These are phyloP conservation scores for Papilio xuthus DNA, from an alignment of 1,140 invertebrate genomes.

Conservation along the genomic window DNA sequence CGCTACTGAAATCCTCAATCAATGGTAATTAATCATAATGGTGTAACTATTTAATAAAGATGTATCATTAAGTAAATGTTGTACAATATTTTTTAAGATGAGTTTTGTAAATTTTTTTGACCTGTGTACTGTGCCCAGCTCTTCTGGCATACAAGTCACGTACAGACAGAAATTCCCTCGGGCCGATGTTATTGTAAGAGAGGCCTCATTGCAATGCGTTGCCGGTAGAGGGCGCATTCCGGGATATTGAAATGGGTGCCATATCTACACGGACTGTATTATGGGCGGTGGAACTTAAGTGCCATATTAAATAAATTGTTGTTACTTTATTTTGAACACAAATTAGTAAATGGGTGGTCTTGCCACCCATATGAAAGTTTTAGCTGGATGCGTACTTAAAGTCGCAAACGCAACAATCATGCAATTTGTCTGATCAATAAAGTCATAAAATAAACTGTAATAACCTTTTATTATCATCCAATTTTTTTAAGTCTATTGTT, in stretches of 20 bases:
- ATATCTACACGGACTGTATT: conserved; percentile 17
- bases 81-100: no score
- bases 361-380: not conserved
- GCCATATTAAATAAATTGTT: conserved; percentile 29
- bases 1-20: not conserved
- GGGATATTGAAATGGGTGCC: conserved; percentile 52
- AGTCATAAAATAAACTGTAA: no score
- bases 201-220: conserved; percentile 53
- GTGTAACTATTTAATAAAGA: not conserved
- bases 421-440: no score
- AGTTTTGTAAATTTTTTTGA: not conserved
- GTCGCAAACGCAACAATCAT: no score
- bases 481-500: no score
- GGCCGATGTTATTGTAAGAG: conserved; percentile 52
- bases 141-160: conserved; percentile 50
- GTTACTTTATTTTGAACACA: conserved; percentile 6
- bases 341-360: conserved; percentile 1
- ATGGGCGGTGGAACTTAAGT: conserved; percentile 2
- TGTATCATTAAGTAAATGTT: not conserved
- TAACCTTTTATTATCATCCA: no score
- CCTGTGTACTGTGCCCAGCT: not conserved
- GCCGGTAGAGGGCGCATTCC: conserved; percentile 51
- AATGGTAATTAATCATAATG: not conserved
- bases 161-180: conserved; percentile 50
- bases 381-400: not conserved